Evolutionary conservation across 1,140 invertebrate genomes (phyloP).

Genomic region (Homarus americanus): DNA sequence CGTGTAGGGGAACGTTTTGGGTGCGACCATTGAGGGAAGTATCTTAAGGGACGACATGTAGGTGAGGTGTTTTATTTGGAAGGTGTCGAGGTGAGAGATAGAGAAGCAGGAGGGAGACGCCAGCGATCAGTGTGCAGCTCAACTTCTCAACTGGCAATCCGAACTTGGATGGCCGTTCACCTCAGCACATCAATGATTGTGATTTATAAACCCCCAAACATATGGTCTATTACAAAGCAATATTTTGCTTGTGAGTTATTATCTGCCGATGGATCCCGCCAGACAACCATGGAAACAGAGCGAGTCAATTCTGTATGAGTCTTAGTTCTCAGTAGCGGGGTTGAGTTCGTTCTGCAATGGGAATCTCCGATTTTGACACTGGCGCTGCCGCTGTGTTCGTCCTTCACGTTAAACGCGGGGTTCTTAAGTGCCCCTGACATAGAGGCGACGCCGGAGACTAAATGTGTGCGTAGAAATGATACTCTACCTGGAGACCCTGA

Average conservation of each 20-base stretch:
- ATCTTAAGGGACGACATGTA: no score
- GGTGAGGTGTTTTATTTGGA: no score
- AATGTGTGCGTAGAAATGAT: slow-evolving; percentile 65
- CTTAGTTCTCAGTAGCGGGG: slow-evolving; percentile 52
- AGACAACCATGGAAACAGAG: slow-evolving; percentile 6
- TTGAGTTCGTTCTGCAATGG: background rate
- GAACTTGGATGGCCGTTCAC: slow-evolving; percentile 49
- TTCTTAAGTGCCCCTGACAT: slow-evolving; percentile 55
- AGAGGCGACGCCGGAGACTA: slow-evolving; percentile 55
- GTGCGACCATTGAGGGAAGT: no score
- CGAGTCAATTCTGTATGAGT: background rate
- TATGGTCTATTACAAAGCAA: slow-evolving; percentile 49
- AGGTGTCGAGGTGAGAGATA: no score
- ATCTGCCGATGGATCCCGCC: slow-evolving; percentile 21
- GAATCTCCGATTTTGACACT: slow-evolving; percentile 58
- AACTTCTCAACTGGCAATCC: slow-evolving; percentile 60
- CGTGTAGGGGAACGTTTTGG: no score
- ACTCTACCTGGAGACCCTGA: slow-evolving; percentile 33
- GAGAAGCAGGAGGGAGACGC: background rate
- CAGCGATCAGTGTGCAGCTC: slow-evolving; percentile 46
- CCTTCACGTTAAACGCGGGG: slow-evolving; percentile 59
- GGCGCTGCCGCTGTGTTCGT: slow-evolving; percentile 39
- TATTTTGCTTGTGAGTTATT: slow-evolving; percentile 47
- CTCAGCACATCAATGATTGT: slow-evolving; percentile 52
- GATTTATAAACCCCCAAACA: slow-evolving; percentile 46